Evolutionary conservation across 2,113 vertebrate genomes (phyloP), one percentile per base, ranked within the genome.

Genomic region (Sciurus niger): DNA sequence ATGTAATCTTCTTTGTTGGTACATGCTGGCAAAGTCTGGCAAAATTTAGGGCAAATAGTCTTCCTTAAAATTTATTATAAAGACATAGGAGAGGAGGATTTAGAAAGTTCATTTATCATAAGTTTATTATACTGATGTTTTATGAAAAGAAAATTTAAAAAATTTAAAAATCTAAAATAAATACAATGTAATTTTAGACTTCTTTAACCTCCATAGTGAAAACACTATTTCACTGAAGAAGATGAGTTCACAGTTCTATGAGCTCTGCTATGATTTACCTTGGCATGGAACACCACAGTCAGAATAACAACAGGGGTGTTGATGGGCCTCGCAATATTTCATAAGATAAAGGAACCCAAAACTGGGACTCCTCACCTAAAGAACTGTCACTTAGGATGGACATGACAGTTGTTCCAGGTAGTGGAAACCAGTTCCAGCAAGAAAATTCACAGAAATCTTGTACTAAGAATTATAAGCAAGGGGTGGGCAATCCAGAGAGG

Each of bases 101-200:
- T 78, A 83, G 37, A 88, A 74, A n/a, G 14, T 11, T 89, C 34
- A 77, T 17, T 87, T 70, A 90, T 63, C n/a, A 90, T 58, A 73
- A 90, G 9, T 9, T 72, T 76, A 46, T 76, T 60, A 60, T 10
- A 87, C 28, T 60, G 43, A 82, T 25, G 24, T 63, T 78, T 92
- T 95, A 60, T 53, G 58, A 92, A 67, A 67, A 89, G 4, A 79
- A 76, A 93, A 79, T 25, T n/a, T 53, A 78, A 7, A 67, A 90
- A n/a, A 40, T 40, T 80, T 78, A 28, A 89, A 88, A 85, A 89
- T 76, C 10, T 53, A 65, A 92, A 88, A 88, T 67, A 77, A 96
- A 89, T 22, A 28, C 25, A 95, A 28, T 51, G 20, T 86, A 48
- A 82, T 18, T 87, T 55, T 60, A 92, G 18, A 73, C 25, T 22